Conservation (phyloP, 2,797 vertebrate species). For the Eurystomus glaucurus region DNA sequence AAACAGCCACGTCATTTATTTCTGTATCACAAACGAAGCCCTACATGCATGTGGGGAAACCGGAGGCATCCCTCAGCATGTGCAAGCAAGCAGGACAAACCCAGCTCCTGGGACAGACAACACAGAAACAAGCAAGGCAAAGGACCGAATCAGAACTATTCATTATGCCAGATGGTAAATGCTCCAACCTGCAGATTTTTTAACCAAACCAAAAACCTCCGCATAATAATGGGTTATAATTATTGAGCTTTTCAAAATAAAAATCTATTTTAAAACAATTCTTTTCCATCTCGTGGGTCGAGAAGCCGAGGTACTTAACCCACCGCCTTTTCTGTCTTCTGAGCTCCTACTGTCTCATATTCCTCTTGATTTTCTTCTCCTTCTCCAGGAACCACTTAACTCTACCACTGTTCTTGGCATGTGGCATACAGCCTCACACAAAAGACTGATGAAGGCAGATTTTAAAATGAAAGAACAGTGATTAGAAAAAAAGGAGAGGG, state of each 20-base stretch:
- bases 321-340: not conserved
- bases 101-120: not conserved
- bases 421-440: not conserved
- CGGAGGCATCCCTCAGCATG: not conserved
- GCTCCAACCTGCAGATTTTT: not conserved
- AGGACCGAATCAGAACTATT: not conserved
- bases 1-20: fast-evolving
- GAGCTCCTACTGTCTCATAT: not conserved
- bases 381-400: not conserved
- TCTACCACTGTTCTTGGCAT: not conserved
- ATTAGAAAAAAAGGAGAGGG: not conserved
- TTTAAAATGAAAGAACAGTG: slow-evolving; percentile 6
- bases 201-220: not conserved
- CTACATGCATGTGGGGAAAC: fast-evolving
- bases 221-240: not conserved
- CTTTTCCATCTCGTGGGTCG: not conserved
- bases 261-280: not conserved
- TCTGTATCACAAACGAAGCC: not conserved
- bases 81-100: not conserved
- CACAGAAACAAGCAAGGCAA: not conserved
- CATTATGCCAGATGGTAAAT: not conserved
- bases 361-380: not conserved
- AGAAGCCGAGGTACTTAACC: not conserved
- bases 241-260: not conserved
- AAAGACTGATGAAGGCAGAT: not conserved